phyloP scores from a whole-genome alignment of 2,888 invertebrate genomes.

The Diplazon laetatorius region DNA sequence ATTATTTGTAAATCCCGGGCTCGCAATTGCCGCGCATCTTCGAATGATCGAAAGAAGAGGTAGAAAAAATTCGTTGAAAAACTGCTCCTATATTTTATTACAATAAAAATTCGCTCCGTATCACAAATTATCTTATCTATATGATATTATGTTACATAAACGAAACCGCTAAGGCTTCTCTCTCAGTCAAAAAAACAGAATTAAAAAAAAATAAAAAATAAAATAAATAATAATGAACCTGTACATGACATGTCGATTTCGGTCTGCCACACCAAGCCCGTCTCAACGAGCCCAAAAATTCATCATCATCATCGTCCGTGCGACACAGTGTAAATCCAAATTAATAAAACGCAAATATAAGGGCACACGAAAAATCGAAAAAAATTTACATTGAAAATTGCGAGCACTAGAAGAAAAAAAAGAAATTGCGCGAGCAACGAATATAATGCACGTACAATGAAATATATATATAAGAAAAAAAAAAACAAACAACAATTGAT shows the following conservation, averaged over 20 bases:
- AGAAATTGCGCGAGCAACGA: constrained; percentile 27
- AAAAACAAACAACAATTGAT: not conserved
- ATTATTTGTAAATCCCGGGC: constrained; percentile 68
- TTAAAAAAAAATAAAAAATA: too few relatives aligned
- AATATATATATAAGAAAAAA: constrained; percentile 17
- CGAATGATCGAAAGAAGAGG: not conserved
- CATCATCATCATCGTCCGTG: not conserved
- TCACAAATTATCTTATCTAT: constrained; percentile 58
- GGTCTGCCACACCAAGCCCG: too few relatives aligned
- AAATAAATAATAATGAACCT: too few relatives aligned
- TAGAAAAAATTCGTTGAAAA: not conserved
- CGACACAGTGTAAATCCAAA: not conserved
- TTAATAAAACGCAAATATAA: not conserved
- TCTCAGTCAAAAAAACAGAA: not conserved
- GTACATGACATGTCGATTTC: not conserved
- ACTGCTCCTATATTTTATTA: constrained; percentile 32
- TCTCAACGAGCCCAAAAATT: too few relatives aligned
- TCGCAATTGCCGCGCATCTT: not conserved
- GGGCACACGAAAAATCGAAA: too few relatives aligned
- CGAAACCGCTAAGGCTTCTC: constrained; percentile 11
- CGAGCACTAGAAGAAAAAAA: not conserved
- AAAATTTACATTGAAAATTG: not conserved
- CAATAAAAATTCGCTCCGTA: constrained; percentile 29
- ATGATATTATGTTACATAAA: constrained; percentile 1
- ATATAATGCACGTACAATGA: constrained; percentile 30